Base-by-base conservation (phyloP, 2,113 vertebrate species). In the Oreocharis arfaki region DNA sequence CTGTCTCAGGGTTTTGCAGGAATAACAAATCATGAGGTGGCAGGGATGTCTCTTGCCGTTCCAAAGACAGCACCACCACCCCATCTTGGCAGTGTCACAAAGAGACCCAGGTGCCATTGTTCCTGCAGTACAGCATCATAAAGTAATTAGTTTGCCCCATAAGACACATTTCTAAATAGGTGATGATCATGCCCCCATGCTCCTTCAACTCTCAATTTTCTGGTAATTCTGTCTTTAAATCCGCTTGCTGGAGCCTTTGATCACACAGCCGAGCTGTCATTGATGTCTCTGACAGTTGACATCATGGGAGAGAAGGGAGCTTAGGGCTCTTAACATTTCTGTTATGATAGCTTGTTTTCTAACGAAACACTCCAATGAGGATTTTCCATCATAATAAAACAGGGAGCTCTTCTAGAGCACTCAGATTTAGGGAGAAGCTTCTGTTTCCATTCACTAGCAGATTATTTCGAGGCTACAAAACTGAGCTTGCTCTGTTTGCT, bases 341-440 rank as follows among this genome's bases (percentile, higher is more conserved):
- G 93, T 96, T 90, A 86, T 93, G 90, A 78, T 86, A 70, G 71
- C 83, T 95, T 96, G 91, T 96, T 97, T 96, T 81, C 93, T 81
- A 81, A 70, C 3, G 4, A 85, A 95, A 90, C 50, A 77, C 74
- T 87, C 85, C 84, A 81, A 9, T 56, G 73, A 91, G 82, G 87
- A 87, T 91, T 96, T 96, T 94, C 92, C 49, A 18, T 87, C 56
- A 68, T 57, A 81, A 96, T 89, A 71, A 77, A 92, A 55, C 52
- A 93, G 76, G 55, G 77, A 94, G 52, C 75, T 95, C 84, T 93
- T 91, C 87, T 82, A 74, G 75, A 87, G 84, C 71, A 42, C 79
- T 82, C 76, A 81, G 84, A 71, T 92, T 91, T 73, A 83, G 75
- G 87, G 42, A 91, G 91, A 94, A 87, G 82, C 85, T 91, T 90